Conservation (phyloP, 2,888 invertebrate genomes). For the Spodoptera exigua region DNA sequence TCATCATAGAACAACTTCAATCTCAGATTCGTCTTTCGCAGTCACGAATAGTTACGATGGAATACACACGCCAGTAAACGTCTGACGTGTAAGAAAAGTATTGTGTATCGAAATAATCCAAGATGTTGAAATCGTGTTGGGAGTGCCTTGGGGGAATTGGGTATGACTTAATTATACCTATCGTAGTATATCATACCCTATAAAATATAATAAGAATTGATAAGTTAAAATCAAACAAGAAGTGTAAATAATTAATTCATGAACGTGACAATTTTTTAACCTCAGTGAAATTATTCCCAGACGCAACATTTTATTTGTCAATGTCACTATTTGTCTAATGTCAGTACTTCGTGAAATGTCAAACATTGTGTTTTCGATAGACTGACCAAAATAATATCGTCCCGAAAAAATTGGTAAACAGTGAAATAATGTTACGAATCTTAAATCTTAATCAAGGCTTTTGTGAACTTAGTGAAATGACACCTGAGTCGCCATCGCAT, state of each 20-base stretch:
- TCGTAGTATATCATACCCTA: conserved; percentile 3
- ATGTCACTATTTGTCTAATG: conserved; percentile 43
- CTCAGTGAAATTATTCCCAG: conserved; percentile 38
- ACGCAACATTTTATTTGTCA: conserved; percentile 54
- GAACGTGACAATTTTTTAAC: conserved; percentile 25
- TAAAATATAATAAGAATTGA: conserved; percentile 1
- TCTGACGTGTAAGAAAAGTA: conserved; percentile 60
- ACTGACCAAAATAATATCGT: not conserved
- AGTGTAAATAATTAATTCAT: conserved; percentile 15
- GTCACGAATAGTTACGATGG: conserved; percentile 62
- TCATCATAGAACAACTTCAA: conserved; percentile 72
- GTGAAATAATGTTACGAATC: conserved; percentile 15
- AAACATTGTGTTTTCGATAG: conserved; percentile 16
- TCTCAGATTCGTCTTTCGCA: conserved; percentile 64
- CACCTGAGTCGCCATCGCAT: conserved; percentile 39
- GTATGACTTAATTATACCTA: conserved; percentile 71
- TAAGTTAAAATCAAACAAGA: not conserved
- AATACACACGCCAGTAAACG: conserved; percentile 59
- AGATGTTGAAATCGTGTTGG: conserved; percentile 84
- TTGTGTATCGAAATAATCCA: conserved; percentile 61
- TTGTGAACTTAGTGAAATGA: conserved; percentile 4
- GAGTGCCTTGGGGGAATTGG: conserved; percentile 82
- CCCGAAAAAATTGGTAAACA: not conserved
- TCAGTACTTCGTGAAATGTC: conserved; percentile 29
- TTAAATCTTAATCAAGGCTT: conserved; percentile 4